These are phyloP conservation scores for Erebia aethiops DNA, from an alignment of 2,888 invertebrate species.

Conservation along the genomic window DNA sequence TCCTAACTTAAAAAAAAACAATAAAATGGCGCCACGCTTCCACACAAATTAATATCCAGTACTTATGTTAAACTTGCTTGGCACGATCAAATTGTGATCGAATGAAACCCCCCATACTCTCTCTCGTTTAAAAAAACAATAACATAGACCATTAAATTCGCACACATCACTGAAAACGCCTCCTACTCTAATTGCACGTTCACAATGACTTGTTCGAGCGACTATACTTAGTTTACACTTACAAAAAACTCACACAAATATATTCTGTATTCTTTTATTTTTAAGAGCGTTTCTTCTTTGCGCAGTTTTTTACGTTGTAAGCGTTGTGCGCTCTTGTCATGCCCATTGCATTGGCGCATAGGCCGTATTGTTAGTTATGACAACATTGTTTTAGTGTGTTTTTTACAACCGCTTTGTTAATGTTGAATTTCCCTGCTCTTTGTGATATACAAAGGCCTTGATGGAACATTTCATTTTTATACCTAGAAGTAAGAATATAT, in stretches of 20 bases:
- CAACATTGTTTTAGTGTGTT: slow-evolving; percentile 39
- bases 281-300: slow-evolving; percentile 29
- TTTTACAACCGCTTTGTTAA: slow-evolving; percentile 26
- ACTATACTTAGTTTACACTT: slow-evolving; percentile 43
- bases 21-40: slow-evolving; percentile 19
- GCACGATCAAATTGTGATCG: slow-evolving; percentile 49
- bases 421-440: slow-evolving; percentile 27
- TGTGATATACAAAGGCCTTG: slow-evolving; percentile 21
- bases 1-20: slow-evolving; percentile 14
- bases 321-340: slow-evolving; percentile 31
- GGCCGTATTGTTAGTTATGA: slow-evolving; percentile 39
- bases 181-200: slow-evolving; percentile 67
- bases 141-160: slow-evolving; percentile 77
- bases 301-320: slow-evolving; percentile 16
- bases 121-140: slow-evolving; percentile 69
- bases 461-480: no score
- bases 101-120: slow-evolving; percentile 37
- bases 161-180: slow-evolving; percentile 67
- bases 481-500: no score
- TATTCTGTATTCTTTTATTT: slow-evolving; percentile 18
- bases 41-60: slow-evolving; percentile 21
- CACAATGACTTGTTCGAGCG: slow-evolving; percentile 62
- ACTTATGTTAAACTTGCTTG: slow-evolving; percentile 21
- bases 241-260: slow-evolving; percentile 19
- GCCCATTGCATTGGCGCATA: slow-evolving; percentile 40